Evolutionary conservation across 2,888 invertebrate species (phyloP).

Genomic region (Argyresthia albistria): DNA sequence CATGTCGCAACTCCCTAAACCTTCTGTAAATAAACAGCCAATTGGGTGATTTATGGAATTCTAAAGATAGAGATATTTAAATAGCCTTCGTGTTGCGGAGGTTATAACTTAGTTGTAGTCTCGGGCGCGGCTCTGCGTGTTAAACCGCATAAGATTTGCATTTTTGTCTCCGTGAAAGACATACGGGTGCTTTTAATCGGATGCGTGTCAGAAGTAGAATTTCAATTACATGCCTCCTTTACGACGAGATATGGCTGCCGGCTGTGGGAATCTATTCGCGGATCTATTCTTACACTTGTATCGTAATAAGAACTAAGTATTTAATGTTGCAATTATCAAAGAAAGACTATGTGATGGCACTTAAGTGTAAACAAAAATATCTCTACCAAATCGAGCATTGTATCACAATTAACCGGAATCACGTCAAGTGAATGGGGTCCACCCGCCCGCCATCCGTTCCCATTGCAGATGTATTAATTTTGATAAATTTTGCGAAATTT

Average conservation of each 20-base stretch:
- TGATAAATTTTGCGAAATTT: slow-evolving; percentile 10
- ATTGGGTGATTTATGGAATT: slow-evolving; percentile 16
- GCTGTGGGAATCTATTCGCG: not conserved
- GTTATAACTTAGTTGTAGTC: slow-evolving; percentile 34
- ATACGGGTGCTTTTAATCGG: slow-evolving; percentile 20
- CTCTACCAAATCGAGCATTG: no score
- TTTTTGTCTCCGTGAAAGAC: slow-evolving; percentile 33
- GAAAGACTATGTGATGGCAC: no score
- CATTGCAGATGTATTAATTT: not conserved
- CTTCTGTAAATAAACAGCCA: not conserved
- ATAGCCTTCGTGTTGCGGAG: slow-evolving; percentile 35
- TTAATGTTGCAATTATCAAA: no score
- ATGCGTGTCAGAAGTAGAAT: slow-evolving; percentile 23
- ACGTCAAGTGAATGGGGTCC: no score
- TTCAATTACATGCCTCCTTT: slow-evolving; percentile 24
- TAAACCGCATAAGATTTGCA: slow-evolving; percentile 36
- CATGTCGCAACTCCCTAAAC: not conserved
- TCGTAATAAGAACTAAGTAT: no score
- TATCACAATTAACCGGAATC: no score
- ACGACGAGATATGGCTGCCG: slow-evolving; percentile 3
- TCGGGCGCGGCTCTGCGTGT: slow-evolving; percentile 27
- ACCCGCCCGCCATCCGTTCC: no score
- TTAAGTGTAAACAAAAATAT: no score
- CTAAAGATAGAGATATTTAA: slow-evolving; percentile 26
- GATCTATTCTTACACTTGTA: not conserved